Evolutionary conservation across 2,113 vertebrate genomes (phyloP), one percentile per base, ranked within the genome.

Genomic region (Pedionomus torquatus): DNA sequence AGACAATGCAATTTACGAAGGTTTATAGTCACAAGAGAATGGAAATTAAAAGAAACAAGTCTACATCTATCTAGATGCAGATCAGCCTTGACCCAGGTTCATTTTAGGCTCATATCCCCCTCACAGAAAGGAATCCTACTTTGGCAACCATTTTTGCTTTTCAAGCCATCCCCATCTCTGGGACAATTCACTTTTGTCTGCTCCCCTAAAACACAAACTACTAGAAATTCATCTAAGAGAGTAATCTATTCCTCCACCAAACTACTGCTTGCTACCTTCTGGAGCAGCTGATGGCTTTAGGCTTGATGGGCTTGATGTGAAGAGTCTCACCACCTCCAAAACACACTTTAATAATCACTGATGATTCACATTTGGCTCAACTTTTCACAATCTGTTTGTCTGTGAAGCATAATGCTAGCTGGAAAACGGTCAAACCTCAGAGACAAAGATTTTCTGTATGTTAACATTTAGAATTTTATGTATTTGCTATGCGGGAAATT

Each of bases 291-390:
- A 80, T 39, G 54, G 33, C 35, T 91, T 87, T 46, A 79, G 41
- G 37, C 37, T 33, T 74, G n/a, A 70, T 15, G 13, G 41, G 37
- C 37, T 33, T 74, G n/a, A 70, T 15, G 13, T 31, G 11, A 84
- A 74, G 24, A 77, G 46, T 35, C n/a, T 71, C 60, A 91, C 24
- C 23, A 51, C 39, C 18, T 46, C 13, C 0, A 0, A n/a, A 80
- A 72, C 11, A 57, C 24, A 74, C 10, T 65, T 37, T 1, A 69
- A 49, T 54, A 54, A 30, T 54, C 26, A 30, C 17, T 15, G 13
- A 77, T 61, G 72, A 61, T n/a, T 81, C 64, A 78, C 46, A 81
- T 54, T 65, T 94, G 23, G 28, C n/a, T 74, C 52, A 82, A 61
- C 25, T 77, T 91, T 52, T 75, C 58, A 80, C n/a, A 78, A 66